Percentiles rank a stretch among this genome's conserved stretches.
Evolutionary conservation across 2,888 invertebrate species (phyloP).

Genomic region (Ypsolopha sequella): DNA sequence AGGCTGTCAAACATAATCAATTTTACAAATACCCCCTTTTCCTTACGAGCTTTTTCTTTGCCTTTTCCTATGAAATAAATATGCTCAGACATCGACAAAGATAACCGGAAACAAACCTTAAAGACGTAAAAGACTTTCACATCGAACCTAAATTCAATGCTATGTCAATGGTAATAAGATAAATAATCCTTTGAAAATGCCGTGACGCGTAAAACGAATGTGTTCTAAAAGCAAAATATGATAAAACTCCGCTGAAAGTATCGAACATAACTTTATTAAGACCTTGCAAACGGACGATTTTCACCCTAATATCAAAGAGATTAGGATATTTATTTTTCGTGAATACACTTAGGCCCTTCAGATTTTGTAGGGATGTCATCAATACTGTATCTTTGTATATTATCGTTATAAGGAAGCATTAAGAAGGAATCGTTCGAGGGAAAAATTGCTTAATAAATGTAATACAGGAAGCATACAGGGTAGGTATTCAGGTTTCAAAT

Average conservation of each 20-base stretch:
- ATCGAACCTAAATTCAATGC: constrained; percentile 6
- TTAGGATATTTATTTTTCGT: constrained; percentile 15
- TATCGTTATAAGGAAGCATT: constrained; percentile 57
- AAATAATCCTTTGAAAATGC: too few species aligned
- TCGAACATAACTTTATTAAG: constrained; percentile 57
- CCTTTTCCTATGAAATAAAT: constrained; percentile 40
- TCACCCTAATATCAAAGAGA: not conserved
- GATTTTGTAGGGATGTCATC: constrained; percentile 26
- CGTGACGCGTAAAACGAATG: too few species aligned
- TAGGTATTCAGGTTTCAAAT: not conserved
- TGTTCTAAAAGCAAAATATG: constrained; percentile 30
- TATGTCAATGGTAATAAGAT: too few species aligned
- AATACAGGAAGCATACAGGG: constrained; percentile 15
- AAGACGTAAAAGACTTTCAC: constrained; percentile 3
- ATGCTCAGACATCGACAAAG: constrained; percentile 33
- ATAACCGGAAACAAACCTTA: constrained; percentile 10
- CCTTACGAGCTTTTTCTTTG: constrained; percentile 41
- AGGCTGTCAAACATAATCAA: constrained; percentile 63
- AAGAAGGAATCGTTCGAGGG: constrained; percentile 56
- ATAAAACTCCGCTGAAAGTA: constrained; percentile 53
- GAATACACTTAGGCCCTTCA: constrained; percentile 21
- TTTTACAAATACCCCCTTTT: constrained; percentile 55
- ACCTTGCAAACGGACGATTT: constrained; percentile 9
- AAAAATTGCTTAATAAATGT: constrained; percentile 66
- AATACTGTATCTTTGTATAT: constrained; percentile 55